Evolutionary conservation across 2,113 vertebrate genomes (phyloP).

Genomic region (Caranx melampygus): DNA sequence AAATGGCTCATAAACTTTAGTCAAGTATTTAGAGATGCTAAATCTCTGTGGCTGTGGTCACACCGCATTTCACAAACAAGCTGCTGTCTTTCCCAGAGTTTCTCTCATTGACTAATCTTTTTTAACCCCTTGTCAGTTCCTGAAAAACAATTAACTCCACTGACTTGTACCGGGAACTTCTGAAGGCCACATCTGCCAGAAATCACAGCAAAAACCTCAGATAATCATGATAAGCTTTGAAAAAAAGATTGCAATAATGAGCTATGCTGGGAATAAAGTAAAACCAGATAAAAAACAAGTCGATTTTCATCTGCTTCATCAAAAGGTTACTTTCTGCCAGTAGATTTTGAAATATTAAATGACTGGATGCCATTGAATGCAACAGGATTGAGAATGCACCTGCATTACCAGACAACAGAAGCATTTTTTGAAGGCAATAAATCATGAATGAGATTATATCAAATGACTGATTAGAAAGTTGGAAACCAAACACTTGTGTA

Average conservation of each 20-base stretch:
- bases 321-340: not conserved
- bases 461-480: not conserved
- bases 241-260: not conserved
- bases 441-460: not conserved
- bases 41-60: conserved; percentile 6
- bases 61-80: conserved; percentile 26
- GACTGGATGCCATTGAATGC: not conserved
- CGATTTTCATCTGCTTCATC: not conserved
- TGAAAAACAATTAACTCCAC: not conserved
- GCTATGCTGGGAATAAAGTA: not conserved
- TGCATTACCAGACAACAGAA: conserved; percentile 8
- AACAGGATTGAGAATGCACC: not conserved
- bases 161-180: not conserved
- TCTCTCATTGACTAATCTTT: not conserved
- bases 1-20: not conserved
- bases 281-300: not conserved
- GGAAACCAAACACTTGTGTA: not conserved
- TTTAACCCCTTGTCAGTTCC: not conserved
- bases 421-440: not conserved
- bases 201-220: not conserved
- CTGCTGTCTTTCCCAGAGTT: not conserved
- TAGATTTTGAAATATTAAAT: not conserved
- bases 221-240: not conserved
- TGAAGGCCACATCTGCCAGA: not conserved
- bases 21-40: conserved; percentile 12